Evolutionary conservation across 1,140 invertebrate species (phyloP).

Genomic region (Drosophila novamexicana): DNA sequence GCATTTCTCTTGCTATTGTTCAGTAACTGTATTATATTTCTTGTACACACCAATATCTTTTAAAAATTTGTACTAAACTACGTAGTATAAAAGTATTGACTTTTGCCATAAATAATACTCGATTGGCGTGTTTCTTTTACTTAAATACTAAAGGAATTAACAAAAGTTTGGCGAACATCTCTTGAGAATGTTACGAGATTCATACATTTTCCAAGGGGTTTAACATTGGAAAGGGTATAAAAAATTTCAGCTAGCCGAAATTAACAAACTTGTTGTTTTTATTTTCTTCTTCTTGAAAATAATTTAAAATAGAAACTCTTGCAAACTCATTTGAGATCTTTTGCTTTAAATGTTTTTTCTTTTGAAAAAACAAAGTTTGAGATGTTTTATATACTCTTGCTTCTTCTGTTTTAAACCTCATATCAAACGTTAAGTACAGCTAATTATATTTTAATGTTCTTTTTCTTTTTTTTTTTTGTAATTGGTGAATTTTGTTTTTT

Average conservation of each 20-base stretch:
- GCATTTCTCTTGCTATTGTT: slow-evolving; percentile 55
- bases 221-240: slow-evolving; percentile 32
- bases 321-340: slow-evolving; percentile 71
- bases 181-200: slow-evolving; percentile 9
- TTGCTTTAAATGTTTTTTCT: slow-evolving; percentile 7
- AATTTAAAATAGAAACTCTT: slow-evolving; percentile 82
- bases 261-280: slow-evolving; percentile 7
- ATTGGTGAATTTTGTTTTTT: slow-evolving; percentile 30
- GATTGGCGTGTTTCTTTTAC: slow-evolving; percentile 35
- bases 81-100: slow-evolving; percentile 67
- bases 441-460: slow-evolving; percentile 44
- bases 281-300: slow-evolving; percentile 40
- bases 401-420: slow-evolving; percentile 56
- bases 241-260: slow-evolving; percentile 52
- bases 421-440: slow-evolving; percentile 68
- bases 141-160: slow-evolving; percentile 49
- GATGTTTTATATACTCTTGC: slow-evolving; percentile 30
- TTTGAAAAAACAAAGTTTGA: slow-evolving; percentile 8
- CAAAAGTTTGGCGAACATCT: slow-evolving; percentile 42
- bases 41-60: slow-evolving; percentile 51
- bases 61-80: slow-evolving; percentile 80
- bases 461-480: slow-evolving; percentile 30
- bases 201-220: slow-evolving; percentile 40
- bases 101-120: slow-evolving; percentile 71
- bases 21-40: slow-evolving; percentile 37